These are phyloP conservation scores for Sebastes steindachneri DNA, from an alignment of 2,797 vertebrate genomes.

Conservation along the genomic window DNA sequence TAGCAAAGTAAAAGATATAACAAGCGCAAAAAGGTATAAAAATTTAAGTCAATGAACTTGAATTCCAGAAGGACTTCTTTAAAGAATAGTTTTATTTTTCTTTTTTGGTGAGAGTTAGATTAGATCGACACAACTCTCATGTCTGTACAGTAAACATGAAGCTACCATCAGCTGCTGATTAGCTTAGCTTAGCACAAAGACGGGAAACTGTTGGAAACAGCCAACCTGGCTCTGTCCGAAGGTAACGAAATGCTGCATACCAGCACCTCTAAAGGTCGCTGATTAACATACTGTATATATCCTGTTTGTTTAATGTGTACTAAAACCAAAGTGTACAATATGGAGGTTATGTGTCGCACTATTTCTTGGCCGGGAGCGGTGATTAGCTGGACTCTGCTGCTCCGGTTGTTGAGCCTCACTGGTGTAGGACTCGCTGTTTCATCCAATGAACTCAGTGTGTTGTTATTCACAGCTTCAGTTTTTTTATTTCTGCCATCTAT, in stretches of 20 bases:
- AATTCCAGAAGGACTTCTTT: background rate
- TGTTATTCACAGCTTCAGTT: background rate
- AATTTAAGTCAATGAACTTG: background rate
- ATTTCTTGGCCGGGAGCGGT: background rate
- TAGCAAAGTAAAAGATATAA: background rate
- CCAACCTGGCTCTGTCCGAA: background rate
- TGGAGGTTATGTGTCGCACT: background rate
- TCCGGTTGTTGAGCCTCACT: background rate
- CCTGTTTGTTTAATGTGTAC: no score
- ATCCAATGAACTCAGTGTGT: background rate
- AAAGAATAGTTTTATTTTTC: background rate
- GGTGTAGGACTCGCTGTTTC: background rate
- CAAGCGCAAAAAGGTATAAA: background rate
- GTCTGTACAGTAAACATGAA: background rate
- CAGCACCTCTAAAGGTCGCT: no score
- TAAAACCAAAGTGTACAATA: accelerated
- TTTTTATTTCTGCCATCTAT: background rate
- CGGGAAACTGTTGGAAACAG: background rate
- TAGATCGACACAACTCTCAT: background rate
- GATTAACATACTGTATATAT: background rate
- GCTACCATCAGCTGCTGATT: background rate
- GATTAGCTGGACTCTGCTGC: background rate
- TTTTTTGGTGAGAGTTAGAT: background rate
- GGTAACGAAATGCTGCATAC: background rate
- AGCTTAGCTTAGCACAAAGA: constrained; percentile 18